Evolutionary conservation across 2,113 vertebrate species (phyloP).

Genomic region (Crotalus horridus): DNA sequence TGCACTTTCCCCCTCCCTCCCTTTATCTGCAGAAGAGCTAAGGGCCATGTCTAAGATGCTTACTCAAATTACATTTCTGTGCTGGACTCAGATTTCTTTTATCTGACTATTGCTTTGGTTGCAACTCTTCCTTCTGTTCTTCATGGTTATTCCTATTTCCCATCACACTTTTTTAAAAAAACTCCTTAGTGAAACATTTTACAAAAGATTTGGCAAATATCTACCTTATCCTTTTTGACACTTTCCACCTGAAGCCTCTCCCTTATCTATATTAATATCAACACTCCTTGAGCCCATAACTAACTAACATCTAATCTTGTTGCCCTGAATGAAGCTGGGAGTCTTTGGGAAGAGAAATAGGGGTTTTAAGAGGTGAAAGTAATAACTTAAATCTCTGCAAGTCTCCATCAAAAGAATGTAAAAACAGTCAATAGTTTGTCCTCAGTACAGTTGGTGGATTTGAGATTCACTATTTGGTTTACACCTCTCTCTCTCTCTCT

Average conservation of each 20-base stretch:
- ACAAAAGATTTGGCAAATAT: not conserved
- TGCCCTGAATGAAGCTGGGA: not conserved
- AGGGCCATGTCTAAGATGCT: not conserved
- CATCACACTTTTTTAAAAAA: not conserved
- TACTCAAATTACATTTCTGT: not conserved
- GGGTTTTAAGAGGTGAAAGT: not conserved
- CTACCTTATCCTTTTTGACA: not conserved
- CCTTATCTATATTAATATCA: not conserved
- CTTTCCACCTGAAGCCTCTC: not conserved
- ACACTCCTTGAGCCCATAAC: not conserved
- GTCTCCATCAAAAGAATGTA: not conserved
- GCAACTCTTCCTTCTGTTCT: not conserved
- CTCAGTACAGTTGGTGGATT: not conserved
- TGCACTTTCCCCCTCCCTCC: not conserved
- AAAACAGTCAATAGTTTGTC: not conserved
- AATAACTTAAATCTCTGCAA: not conserved
- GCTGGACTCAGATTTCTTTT: not conserved
- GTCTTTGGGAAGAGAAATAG: not conserved
- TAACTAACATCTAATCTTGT: not conserved
- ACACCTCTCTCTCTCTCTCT: rapidly evolving
- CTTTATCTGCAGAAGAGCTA: not conserved
- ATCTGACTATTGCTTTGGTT: not conserved
- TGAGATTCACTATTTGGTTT: not conserved
- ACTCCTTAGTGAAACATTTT: not conserved
- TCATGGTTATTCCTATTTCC: not conserved